Percentiles rank a stretch among this genome's conserved stretches.
These are phyloP conservation scores for Mesocentrotus franciscanus DNA, from an alignment of 53 echinoderm and acorn worm species.

Conservation along the genomic window DNA sequence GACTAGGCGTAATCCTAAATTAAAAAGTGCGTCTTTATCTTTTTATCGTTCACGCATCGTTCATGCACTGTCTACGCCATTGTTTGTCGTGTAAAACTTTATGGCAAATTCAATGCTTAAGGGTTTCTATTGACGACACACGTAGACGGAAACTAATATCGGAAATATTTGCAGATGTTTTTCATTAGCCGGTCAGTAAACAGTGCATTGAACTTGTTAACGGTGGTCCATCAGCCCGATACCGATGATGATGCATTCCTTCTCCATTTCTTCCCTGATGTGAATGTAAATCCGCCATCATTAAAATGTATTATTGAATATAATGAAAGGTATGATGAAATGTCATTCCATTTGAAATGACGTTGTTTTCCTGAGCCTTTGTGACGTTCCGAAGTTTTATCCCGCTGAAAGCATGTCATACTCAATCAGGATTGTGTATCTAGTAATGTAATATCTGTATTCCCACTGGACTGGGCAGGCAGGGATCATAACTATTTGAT, in stretches of 20 bases:
- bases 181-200: neutral
- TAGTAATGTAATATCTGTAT: neutral
- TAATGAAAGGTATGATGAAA: constrained; percentile 18
- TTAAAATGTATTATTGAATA: constrained; percentile 15
- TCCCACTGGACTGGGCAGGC: neutral
- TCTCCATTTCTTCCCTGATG: neutral
- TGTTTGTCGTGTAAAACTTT: no score
- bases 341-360: constrained; percentile 11
- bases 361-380: neutral
- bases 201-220: neutral
- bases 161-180: neutral
- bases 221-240: neutral
- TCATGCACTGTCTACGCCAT: no score
- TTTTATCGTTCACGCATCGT: no score
- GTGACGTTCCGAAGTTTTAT: neutral
- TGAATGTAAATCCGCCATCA: neutral
- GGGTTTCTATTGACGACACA: neutral
- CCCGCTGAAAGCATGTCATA: constrained; percentile 3
- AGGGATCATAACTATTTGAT: neutral
- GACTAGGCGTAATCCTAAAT: neutral
- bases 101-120: no score
- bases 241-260: neutral
- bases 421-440: neutral
- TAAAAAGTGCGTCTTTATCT: neutral
- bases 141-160: neutral